Evolutionary conservation across 2,113 vertebrate species (phyloP), one percentile per base, ranked within the genome.

Genomic region (Labeo rohita): DNA sequence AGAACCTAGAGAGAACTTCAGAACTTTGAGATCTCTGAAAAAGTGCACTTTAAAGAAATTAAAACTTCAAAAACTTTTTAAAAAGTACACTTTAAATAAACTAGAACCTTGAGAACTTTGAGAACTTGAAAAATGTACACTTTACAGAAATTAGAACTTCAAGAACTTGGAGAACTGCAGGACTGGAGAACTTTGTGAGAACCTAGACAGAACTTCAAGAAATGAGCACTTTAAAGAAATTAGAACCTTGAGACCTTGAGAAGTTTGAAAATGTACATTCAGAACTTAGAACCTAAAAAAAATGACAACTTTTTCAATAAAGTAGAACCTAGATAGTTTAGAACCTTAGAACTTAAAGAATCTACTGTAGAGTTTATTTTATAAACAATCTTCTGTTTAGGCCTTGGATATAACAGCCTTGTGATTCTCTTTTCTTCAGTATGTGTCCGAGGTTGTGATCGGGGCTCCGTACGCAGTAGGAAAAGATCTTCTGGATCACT

Each of bases 361-460:
- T 49, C 39, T 49, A 49, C 72, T 50, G 45, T n/a, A 47, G 43
- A 75, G 13, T 43, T 79, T 23, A 23, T 36, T 80, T 63, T n/a
- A 47, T 13, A 15, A 59, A 8, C 16, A 21, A 3, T 61, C 2
- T 18, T 65, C 63, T 0, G 23, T 50, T 12, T 83, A 66, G 8
- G 10, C 21, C 13, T 28, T 68, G 10, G 36, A n/a, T 83, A n/a
- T 83, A 23, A 52, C 8, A 5, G 2, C 21, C 21, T 23, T 50
- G 52, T n/a, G 28, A 15, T 56, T 86, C 4, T 83, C 6, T 88
- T 59, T 87, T 88, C 85, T 78, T 66, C 74, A 99, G 98, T 99
- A 99, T 0, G 98, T 99, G 79, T 98, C 98, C 0, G 98, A 99
- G 91, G 98, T 99, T 86, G 98, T 99, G 89, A 99, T 99, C 5